A percentile compares a stretch with the other conserved stretches of the same genome.
Evolutionary conservation across 2,888 invertebrate genomes (phyloP).

Genomic region (Linhomoeus sp.): DNA sequence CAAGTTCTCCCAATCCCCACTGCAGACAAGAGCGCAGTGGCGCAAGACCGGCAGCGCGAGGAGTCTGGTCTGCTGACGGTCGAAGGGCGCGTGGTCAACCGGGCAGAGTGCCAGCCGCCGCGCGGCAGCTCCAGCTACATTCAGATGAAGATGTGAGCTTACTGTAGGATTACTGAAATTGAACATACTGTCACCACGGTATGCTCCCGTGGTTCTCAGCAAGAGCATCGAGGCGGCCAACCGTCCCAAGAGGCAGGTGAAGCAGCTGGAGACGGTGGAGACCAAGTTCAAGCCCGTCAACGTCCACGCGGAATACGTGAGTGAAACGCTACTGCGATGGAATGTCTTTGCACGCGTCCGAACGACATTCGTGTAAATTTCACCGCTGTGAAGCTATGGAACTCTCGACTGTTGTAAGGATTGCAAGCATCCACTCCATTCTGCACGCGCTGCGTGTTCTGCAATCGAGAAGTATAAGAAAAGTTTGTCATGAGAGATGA

Average conservation of each 20-base stretch:
- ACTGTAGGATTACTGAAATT: neutral
- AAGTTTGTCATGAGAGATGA: too few relatives aligned
- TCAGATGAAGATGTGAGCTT: conserved; percentile 14
- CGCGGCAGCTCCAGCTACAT: conserved; percentile 16
- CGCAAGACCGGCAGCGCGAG: neutral
- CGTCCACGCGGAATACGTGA: conserved; percentile 15
- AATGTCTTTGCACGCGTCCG: too few relatives aligned
- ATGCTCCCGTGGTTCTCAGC: neutral
- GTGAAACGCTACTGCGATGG: too few relatives aligned
- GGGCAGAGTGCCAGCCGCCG: conserved; percentile 22
- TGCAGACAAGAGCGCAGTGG: neutral
- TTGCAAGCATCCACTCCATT: too few relatives aligned
- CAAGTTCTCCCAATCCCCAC: too few relatives aligned
- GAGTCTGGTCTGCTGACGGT: neutral
- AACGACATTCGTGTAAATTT: too few relatives aligned
- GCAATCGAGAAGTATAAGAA: too few relatives aligned
- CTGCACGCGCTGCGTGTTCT: too few relatives aligned
- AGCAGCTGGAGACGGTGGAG: conserved; percentile 19
- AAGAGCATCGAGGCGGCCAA: conserved; percentile 17
- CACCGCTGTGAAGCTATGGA: too few relatives aligned
- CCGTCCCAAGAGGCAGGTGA: conserved; percentile 18
- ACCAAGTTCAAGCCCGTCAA: conserved; percentile 23
- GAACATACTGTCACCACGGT: neutral
- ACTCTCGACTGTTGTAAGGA: too few relatives aligned
- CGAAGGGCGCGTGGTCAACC: conserved; percentile 11